Percentiles rank a stretch among this genome's conserved stretches.
Evolutionary conservation across 2,113 vertebrate species (phyloP).

Genomic region (Python bivittatus): DNA sequence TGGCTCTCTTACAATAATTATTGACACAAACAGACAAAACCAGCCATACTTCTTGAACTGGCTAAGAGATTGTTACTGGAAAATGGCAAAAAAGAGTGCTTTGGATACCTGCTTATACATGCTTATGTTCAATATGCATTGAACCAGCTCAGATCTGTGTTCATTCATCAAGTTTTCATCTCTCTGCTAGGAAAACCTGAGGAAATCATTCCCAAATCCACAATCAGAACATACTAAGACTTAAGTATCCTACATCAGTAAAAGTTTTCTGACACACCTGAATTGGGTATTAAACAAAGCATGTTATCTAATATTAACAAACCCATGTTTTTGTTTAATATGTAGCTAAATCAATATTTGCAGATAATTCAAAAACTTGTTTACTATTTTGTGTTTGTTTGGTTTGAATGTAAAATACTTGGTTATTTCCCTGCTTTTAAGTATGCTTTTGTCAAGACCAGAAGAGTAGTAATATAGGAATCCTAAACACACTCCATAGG

Average conservation of each 20-base stretch:
- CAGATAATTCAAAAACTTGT: background rate
- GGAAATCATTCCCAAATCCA: background rate
- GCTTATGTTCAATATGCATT: no score
- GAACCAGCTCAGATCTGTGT: background rate
- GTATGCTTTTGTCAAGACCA: background rate
- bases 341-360: background rate
- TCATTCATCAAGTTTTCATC: background rate
- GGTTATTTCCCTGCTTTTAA: background rate
- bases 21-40: background rate
- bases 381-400: background rate
- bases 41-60: background rate
- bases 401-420: background rate
- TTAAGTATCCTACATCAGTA: no score
- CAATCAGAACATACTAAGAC: background rate
- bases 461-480: background rate
- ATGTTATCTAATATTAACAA: background rate
- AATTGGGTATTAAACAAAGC: background rate
- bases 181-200: background rate
- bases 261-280: background rate
- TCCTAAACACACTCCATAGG: background rate
- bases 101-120: background rate
- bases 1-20: background rate
- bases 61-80: background rate
- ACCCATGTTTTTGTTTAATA: background rate
- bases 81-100: background rate